phyloP scores from a whole-genome alignment of 2,113 vertebrate species.

The Lycocorax pyrrhopterus region DNA sequence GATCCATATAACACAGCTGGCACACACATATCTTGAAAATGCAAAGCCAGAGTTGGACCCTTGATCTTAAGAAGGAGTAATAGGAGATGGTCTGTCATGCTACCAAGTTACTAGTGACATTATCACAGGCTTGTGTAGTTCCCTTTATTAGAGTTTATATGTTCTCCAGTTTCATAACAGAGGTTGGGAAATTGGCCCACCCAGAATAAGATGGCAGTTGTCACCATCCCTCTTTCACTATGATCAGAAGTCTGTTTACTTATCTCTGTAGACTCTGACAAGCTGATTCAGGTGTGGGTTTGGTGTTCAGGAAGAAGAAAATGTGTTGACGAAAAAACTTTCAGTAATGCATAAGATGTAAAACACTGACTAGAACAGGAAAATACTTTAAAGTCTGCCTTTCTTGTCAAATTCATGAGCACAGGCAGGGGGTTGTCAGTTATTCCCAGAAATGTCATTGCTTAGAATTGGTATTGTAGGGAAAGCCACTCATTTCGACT shows the following conservation, averaged over 20 bases:
- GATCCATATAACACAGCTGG: neutral
- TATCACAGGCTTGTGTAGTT: neutral
- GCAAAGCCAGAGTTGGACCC: neutral
- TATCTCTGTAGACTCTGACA: slow-evolving; percentile 25
- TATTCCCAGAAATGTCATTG: slow-evolving; percentile 14
- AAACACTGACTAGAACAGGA: slow-evolving; percentile 31
- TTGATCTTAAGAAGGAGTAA: neutral
- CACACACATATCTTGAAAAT: neutral
- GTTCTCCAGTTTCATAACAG: neutral
- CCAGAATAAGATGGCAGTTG: neutral
- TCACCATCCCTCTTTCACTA: neutral
- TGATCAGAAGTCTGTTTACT: slow-evolving; percentile 35
- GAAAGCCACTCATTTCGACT: neutral
- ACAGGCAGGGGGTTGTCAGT: slow-evolving; percentile 42
- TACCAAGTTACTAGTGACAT: neutral
- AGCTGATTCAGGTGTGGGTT: slow-evolving; percentile 9
- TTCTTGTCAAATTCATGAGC: slow-evolving; percentile 47
- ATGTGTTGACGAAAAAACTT: slow-evolving; percentile 1
- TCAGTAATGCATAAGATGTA: slow-evolving; percentile 31
- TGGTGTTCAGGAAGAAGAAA: slow-evolving; percentile 32
- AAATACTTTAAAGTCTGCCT: slow-evolving; percentile 44
- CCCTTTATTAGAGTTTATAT: neutral
- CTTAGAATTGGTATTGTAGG: neutral
- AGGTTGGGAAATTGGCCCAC: neutral
- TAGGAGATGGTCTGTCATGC: neutral